A percentile compares a stretch with the other conserved stretches of the same genome.
Evolutionary conservation across 2,888 invertebrate species (phyloP).

Genomic region (Leptinotarsa haldemani): DNA sequence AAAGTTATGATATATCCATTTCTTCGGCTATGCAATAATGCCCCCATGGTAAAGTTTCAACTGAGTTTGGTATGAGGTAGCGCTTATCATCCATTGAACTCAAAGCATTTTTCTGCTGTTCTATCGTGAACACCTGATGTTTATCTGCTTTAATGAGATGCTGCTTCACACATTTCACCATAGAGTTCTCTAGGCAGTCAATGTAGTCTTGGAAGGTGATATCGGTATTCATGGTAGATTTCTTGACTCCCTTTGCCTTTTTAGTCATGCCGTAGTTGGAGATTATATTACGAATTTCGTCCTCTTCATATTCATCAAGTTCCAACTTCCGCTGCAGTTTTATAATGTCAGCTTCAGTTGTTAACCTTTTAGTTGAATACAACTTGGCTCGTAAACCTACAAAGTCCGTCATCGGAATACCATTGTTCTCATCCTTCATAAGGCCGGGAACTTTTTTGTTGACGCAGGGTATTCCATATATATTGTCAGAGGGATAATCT

Average conservation of each 20-base stretch:
- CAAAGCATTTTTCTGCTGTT: not conserved
- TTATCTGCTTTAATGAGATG: not conserved
- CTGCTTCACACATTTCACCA: too few species aligned
- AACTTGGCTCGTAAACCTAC: not conserved
- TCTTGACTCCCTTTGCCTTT: not conserved
- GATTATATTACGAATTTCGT: not conserved
- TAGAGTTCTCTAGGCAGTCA: not conserved
- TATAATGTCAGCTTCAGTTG: not conserved
- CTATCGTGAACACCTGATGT: not conserved
- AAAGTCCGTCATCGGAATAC: not conserved
- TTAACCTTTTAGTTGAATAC: not conserved
- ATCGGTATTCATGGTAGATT: not conserved
- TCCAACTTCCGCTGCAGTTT: not conserved
- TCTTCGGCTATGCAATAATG: too few species aligned
- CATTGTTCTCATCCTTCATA: not conserved
- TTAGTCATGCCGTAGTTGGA: not conserved
- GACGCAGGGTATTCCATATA: constrained; percentile 18
- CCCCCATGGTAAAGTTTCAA: too few species aligned
- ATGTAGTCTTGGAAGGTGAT: not conserved
- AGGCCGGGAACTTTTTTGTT: constrained; percentile 9
- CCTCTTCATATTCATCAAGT: not conserved
- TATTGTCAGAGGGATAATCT: constrained; percentile 4
- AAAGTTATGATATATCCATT: too few species aligned
- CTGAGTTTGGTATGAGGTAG: too few species aligned
- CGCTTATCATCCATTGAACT: not conserved